A percentile compares a stretch with the other conserved stretches of the same genome.
Evolutionary conservation across 1,140 invertebrate genomes (phyloP).

Genomic region (Stratiolaelaps scimitus): DNA sequence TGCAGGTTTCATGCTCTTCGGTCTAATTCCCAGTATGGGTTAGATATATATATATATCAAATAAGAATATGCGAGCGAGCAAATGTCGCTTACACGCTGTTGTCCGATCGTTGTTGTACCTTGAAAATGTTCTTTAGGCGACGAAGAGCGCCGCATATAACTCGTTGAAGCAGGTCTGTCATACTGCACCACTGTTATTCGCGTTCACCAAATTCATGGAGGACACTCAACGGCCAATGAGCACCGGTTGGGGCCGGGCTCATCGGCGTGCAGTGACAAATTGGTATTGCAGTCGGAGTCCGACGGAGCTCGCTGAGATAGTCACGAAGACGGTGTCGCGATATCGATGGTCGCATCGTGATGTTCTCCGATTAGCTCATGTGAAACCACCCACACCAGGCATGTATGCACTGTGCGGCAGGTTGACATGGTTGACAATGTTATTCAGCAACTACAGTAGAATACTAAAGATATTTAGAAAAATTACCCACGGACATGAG

Average conservation of each 20-base stretch:
- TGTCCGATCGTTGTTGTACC: too few species aligned
- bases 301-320: conserved; percentile 49
- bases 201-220: conserved; percentile 49
- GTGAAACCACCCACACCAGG: conserved; percentile 45
- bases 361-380: conserved; percentile 54
- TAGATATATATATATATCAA: too few species aligned
- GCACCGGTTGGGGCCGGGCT: conserved; percentile 50
- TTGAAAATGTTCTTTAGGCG: neutral
- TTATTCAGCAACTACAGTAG: too few species aligned
- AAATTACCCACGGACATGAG: too few species aligned
- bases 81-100: too few species aligned
- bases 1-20: too few species aligned
- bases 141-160: conserved; percentile 46
- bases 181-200: conserved; percentile 48
- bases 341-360: conserved; percentile 55
- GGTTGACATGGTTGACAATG: neutral
- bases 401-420: conserved; percentile 36
- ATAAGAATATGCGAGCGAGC: too few species aligned
- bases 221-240: conserved; percentile 42
- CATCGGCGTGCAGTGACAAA: conserved; percentile 48
- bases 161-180: conserved; percentile 45
- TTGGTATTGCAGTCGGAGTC: conserved; percentile 50
- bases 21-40: too few species aligned
- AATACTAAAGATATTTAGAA: too few species aligned
- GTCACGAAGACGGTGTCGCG: conserved; percentile 50